Evolutionary conservation across 2,797 vertebrate species (phyloP).

Genomic region (Mormyrops attenuatus): DNA sequence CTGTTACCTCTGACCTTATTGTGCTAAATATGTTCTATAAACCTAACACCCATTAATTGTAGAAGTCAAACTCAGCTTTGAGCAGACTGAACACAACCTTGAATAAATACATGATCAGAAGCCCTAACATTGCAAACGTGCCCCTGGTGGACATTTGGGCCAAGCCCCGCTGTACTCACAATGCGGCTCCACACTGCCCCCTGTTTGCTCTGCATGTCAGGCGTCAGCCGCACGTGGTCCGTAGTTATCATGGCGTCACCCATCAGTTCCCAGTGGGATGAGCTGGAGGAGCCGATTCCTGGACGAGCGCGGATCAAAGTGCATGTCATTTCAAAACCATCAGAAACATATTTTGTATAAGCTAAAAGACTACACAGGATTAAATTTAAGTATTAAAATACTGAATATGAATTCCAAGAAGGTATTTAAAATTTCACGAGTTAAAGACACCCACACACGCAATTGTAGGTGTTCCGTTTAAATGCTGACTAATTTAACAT

Average conservation of each 20-base stretch:
- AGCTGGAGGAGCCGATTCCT: slow-evolving; percentile 81
- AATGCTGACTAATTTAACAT: neutral
- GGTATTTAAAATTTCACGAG: neutral
- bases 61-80: neutral
- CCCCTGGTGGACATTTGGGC: neutral
- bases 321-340: neutral
- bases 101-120: neutral
- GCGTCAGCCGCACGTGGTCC: slow-evolving; percentile 86
- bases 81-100: neutral
- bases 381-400: neutral
- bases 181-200: slow-evolving; percentile 90
- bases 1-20: neutral
- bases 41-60: neutral
- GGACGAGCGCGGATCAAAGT: slow-evolving; percentile 20
- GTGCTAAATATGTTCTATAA: neutral
- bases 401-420: neutral
- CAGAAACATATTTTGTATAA: neutral
- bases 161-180: slow-evolving; percentile 60
- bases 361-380: neutral
- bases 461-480: neutral
- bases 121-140: neutral
- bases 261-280: slow-evolving; percentile 87
- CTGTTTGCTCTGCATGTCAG: slow-evolving; percentile 88
- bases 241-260: slow-evolving; percentile 89
- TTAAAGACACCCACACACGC: neutral